These are phyloP conservation scores for Lagocephalus sceleratus DNA, from an alignment of 2,797 vertebrate species.

Conservation along the genomic window DNA sequence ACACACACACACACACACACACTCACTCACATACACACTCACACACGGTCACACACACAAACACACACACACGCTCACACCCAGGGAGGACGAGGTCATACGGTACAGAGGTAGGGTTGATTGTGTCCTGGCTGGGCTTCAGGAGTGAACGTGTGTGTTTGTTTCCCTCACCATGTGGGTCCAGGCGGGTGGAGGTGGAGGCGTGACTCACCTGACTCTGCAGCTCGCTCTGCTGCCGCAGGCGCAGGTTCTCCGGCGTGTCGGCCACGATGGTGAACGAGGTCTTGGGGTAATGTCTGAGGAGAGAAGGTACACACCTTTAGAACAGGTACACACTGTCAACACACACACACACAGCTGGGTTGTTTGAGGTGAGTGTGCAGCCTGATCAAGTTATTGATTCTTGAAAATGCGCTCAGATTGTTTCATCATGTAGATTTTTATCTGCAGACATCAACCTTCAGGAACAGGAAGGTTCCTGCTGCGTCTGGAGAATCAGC, in stretches of 20 bases:
- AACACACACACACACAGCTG: too few species aligned
- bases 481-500: too few species aligned
- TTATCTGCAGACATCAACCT: too few species aligned
- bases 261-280: conserved; percentile 91
- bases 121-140: background rate
- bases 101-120: conserved; percentile 5
- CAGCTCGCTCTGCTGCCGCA: conserved; percentile 89
- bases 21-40: too few species aligned
- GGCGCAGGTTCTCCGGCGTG: conserved; percentile 89
- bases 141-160: conserved; percentile 1
- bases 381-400: too few species aligned
- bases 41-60: background rate
- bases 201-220: conserved; percentile 84
- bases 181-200: conserved; percentile 13
- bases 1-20: too few species aligned
- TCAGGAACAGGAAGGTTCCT: too few species aligned
- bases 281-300: conserved; percentile 91
- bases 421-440: too few species aligned
- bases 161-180: conserved; percentile 4
- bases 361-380: too few species aligned
- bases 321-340: too few species aligned
- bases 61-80: conserved; percentile 7
- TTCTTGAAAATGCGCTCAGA: too few species aligned
- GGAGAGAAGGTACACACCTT: background rate
- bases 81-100: conserved; percentile 31